Evolutionary conservation across 64 coral and sea anemone species (phyloP).

Genomic region (Porites lutea): DNA sequence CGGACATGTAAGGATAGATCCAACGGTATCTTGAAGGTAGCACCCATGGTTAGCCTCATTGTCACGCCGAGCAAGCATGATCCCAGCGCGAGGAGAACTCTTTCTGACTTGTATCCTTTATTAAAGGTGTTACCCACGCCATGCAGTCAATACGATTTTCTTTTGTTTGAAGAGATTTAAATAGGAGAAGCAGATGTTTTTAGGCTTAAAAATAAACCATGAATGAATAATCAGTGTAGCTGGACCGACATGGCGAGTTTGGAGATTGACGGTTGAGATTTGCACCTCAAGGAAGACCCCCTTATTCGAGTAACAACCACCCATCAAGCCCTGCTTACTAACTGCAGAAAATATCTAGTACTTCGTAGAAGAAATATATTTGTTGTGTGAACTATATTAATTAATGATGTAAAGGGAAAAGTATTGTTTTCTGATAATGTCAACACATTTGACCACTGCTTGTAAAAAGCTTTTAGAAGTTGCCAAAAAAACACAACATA

Average conservation of each 20-base stretch:
- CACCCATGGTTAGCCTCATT: neutral
- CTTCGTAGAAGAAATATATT: conserved; percentile 83
- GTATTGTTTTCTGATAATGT: conserved; percentile 97
- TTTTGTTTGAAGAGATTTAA: conserved; percentile 99
- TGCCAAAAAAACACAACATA: conserved; percentile 80
- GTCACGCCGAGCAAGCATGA: conserved; percentile 22
- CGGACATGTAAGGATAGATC: neutral
- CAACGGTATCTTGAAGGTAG: neutral
- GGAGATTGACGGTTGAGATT: conserved; percentile 50
- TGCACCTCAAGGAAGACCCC: neutral
- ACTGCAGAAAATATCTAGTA: conserved; percentile 23
- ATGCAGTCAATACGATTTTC: conserved; percentile 97
- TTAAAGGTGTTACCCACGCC: conserved; percentile 99
- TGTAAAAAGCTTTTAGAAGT: conserved; percentile 84
- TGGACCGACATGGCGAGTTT: neutral
- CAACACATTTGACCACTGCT: conserved; percentile 96
- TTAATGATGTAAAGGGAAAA: conserved; percentile 93
- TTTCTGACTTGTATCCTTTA: conserved; percentile 56
- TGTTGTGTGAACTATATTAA: conserved; percentile 96
- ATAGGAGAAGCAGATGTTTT: conserved; percentile 99
- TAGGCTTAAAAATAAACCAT: conserved; percentile 99
- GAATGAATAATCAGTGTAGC: conserved; percentile 98
- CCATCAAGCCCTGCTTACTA: conserved; percentile 38
- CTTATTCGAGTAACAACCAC: neutral
- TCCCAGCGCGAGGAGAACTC: conserved; percentile 40